Conservation (phyloP, 2,113 vertebrate genomes). For the Crotalus tigris region DNA sequence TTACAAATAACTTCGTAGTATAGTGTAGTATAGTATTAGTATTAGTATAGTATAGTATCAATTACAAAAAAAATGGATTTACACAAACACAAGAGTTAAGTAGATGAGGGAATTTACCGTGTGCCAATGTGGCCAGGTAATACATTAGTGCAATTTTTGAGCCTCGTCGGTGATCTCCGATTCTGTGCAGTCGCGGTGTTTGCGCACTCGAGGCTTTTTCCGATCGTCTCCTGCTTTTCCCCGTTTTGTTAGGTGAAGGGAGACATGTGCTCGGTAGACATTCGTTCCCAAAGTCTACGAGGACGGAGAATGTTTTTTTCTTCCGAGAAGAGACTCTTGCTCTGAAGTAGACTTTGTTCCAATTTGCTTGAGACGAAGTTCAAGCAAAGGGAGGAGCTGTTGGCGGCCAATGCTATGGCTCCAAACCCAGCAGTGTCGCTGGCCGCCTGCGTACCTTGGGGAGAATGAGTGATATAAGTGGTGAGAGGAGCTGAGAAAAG, state of each 20-base stretch:
- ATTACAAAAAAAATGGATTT: background rate
- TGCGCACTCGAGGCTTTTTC: background rate
- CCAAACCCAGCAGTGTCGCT: background rate
- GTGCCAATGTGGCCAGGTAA: no score
- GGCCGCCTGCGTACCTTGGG: background rate
- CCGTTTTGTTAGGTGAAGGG: background rate
- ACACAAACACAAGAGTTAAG: background rate
- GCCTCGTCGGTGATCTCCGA: rapidly evolving
- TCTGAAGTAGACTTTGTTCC: background rate
- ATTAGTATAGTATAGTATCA: background rate
- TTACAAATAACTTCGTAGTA: background rate
- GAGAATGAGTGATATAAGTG: background rate
- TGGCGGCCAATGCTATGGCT: background rate
- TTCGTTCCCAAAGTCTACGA: background rate
- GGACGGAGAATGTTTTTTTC: background rate
- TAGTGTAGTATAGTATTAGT: background rate
- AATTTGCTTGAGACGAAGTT: background rate
- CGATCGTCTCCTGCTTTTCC: background rate
- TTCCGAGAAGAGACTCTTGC: background rate
- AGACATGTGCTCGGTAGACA: background rate
- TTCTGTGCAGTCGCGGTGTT: background rate
- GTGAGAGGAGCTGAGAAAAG: background rate
- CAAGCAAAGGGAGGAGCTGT: background rate
- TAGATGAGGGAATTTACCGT: background rate
- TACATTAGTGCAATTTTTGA: background rate